These are phyloP conservation scores for Pyralis farinalis DNA, from an alignment of 2,888 invertebrate species.

Conservation along the genomic window DNA sequence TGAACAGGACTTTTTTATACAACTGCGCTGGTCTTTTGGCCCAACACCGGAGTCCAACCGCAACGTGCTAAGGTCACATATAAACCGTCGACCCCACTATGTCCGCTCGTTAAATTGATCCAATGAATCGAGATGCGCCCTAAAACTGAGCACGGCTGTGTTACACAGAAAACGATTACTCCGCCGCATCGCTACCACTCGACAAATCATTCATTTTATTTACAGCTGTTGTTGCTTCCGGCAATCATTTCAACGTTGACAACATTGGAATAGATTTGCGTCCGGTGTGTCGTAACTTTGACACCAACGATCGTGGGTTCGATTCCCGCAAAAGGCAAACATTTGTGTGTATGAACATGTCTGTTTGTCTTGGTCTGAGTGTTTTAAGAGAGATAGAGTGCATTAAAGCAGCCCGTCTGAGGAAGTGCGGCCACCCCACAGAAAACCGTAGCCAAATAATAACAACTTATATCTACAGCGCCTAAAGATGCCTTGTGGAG, in stretches of 20 bases:
- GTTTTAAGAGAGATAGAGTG: too few species aligned
- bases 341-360: too few species aligned
- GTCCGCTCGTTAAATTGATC: slow-evolving; percentile 50
- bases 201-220: background rate
- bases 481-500: too few species aligned
- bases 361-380: too few species aligned
- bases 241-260: background rate
- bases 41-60: slow-evolving; percentile 23
- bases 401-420: too few species aligned
- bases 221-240: background rate
- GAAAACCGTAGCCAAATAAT: too few species aligned
- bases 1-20: too few species aligned
- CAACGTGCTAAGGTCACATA: slow-evolving; percentile 35
- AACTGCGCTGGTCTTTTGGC: slow-evolving; percentile 24
- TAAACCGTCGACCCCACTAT: slow-evolving; percentile 40
- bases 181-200: background rate
- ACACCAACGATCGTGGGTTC: too few species aligned
- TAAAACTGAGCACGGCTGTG: background rate
- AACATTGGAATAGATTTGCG: background rate
- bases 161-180: background rate
- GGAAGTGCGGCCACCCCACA: too few species aligned
- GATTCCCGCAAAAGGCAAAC: too few species aligned
- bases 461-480: too few species aligned
- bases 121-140: slow-evolving; percentile 28
- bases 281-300: too few species aligned